These are phyloP conservation scores for Drosophila paulistorum DNA, from an alignment of 1,140 invertebrate species.

Conservation along the genomic window DNA sequence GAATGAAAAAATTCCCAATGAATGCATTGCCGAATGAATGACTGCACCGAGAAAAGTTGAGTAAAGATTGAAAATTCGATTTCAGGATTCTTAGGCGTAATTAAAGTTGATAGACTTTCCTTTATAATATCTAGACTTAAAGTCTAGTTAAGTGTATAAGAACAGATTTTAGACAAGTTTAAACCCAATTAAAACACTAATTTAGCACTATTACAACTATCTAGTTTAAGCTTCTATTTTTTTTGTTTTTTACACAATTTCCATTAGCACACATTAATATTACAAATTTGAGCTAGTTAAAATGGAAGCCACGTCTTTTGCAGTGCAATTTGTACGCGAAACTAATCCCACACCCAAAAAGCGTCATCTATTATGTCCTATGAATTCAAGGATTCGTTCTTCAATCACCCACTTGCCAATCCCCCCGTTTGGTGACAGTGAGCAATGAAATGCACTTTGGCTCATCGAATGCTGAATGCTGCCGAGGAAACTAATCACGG, in stretches of 20 bases:
- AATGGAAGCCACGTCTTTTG: conserved; percentile 37
- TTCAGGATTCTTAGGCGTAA: not conserved
- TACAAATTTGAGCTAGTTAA: conserved; percentile 50
- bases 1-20: conserved; percentile 42
- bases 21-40: conserved; percentile 62
- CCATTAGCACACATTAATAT: conserved; percentile 51
- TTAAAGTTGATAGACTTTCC: not conserved
- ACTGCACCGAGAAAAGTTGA: conserved; percentile 37
- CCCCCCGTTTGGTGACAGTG: conserved; percentile 52
- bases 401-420: conserved; percentile 15
- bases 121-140: too few species aligned
- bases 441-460: conserved; percentile 77
- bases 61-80: not conserved
- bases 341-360: conserved; percentile 49
- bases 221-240: conserved; percentile 13
- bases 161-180: not conserved
- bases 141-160: too few species aligned
- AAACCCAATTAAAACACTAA: not conserved
- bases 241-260: conserved; percentile 25
- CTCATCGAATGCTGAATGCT: conserved; percentile 62
- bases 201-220: not conserved
- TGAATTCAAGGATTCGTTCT: conserved; percentile 30
- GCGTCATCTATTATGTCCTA: conserved; percentile 63
- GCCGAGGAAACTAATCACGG: conserved; percentile 68
- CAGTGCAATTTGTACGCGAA: conserved; percentile 65